Percentiles rank a stretch among this genome's conserved stretches.
phyloP scores from a whole-genome alignment of 2,888 invertebrate species.

The Amphipoea lucens region DNA sequence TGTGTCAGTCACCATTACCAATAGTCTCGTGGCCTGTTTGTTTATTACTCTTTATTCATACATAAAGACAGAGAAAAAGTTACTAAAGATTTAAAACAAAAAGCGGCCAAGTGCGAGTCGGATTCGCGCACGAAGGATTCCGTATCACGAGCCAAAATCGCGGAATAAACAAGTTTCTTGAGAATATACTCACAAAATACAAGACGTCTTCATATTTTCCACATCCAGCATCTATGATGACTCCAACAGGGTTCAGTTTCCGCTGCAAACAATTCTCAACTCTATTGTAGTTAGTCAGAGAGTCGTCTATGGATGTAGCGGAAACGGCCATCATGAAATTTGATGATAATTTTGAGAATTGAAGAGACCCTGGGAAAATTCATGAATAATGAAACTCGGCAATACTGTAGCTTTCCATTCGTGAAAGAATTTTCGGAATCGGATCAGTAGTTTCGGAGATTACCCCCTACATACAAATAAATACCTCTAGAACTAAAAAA shows the following conservation, averaged over 20 bases:
- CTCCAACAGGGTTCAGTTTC: slow-evolving; percentile 46
- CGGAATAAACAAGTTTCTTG: not conserved
- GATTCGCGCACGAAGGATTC: not conserved
- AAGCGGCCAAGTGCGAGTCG: not conserved
- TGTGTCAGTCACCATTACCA: not conserved
- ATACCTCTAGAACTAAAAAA: not conserved
- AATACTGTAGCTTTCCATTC: too few species aligned
- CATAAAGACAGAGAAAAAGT: not conserved
- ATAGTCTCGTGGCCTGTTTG: not conserved
- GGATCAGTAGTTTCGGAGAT: too few species aligned
- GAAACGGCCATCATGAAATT: slow-evolving; percentile 61
- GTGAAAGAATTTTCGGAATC: too few species aligned
- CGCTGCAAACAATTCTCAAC: slow-evolving; percentile 62
- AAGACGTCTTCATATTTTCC: slow-evolving; percentile 63
- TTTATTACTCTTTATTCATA: not conserved
- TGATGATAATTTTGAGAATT: slow-evolving; percentile 64
- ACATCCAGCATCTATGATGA: slow-evolving; percentile 65
- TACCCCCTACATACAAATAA: too few species aligned
- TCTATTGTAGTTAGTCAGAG: slow-evolving; percentile 9
- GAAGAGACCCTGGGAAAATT: slow-evolving; percentile 63
- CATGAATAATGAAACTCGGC: not conserved
- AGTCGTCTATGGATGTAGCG: slow-evolving; percentile 38
- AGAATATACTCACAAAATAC: slow-evolving; percentile 70
- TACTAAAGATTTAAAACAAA: not conserved
- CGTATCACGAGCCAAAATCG: not conserved